Evolutionary conservation across 2,888 invertebrate species (phyloP), one percentile per base, ranked within the genome.

Genomic region (Xestia c-nigrum): DNA sequence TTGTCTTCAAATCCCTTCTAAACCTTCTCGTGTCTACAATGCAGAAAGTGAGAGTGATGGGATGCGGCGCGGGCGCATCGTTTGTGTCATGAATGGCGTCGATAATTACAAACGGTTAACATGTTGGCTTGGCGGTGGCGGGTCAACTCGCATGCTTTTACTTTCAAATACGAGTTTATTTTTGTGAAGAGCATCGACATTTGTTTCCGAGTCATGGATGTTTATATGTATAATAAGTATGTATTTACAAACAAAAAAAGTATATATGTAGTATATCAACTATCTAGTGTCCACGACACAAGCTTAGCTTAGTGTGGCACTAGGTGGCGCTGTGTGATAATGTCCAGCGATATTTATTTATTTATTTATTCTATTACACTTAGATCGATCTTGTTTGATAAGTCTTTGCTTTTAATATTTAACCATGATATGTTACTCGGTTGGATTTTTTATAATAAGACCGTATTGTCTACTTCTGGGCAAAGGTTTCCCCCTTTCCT

Each of bases 11-110:
- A 66, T 64, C 78, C 71, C 46, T 69, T 88, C 88, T 87, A 84
- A 66, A 46, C 46, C 43, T 86, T 84, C 46, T 16, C 77, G 83
- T 19, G 61, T 91, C 91, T 88, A 84, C 79, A 88, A 76, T 84
- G 84, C 89, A 86, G 93, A 94, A 94, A 95, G 95, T 92, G 94
- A 95, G 93, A 95, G 94, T 93, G 90, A 89, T 90, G 90, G 90
- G 93, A 93, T 93, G 95, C 93, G 93, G 95, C 93, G 93, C 91
- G 69, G 46, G 93, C 59, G 91, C 92, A 91, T 79, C 87, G 87
- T 83, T 90, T 91, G 90, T 89, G 89, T 89, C 89, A 89, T 93
- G 91, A 94, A 92, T 92, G 92, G 92, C 88, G 91, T 87, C 90
- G 87, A 91, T 91, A 90, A 91, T 90, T 89, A 89, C 85, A 84